Percentiles rank a stretch among this genome's conserved stretches.
phyloP scores from a whole-genome alignment of 2,888 invertebrate species.

The Neoaliturus tenellus region DNA sequence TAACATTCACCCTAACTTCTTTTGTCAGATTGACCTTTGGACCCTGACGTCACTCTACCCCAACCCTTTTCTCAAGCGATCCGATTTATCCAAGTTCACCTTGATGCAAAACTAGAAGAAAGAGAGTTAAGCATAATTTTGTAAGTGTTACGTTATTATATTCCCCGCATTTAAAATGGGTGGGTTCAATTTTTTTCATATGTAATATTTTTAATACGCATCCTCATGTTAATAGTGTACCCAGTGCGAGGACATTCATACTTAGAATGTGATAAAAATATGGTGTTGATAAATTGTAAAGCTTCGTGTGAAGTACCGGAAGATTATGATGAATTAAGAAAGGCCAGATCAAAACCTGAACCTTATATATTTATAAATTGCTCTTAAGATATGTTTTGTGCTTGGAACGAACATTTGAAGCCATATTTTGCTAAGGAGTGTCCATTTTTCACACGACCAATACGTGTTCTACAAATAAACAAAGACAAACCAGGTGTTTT shows the following conservation, averaged over 20 bases:
- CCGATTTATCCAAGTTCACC: no score
- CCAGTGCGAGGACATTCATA: conserved; percentile 52
- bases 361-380: conserved; percentile 54
- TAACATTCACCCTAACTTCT: no score
- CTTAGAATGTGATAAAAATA: conserved; percentile 55
- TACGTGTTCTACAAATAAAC: conserved; percentile 42
- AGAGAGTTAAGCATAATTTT: no score
- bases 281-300: conserved; percentile 51
- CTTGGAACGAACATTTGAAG: conserved; percentile 52
- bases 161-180: no score
- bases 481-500: conserved; percentile 36
- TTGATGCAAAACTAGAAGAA: no score
- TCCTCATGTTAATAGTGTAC: conserved; percentile 48
- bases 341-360: conserved; percentile 53
- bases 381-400: conserved; percentile 46
- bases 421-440: conserved; percentile 38
- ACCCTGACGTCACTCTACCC: no score
- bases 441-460: conserved; percentile 39
- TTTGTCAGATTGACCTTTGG: no score
- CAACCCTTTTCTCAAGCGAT: no score
- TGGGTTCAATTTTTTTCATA: no score
- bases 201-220: no score
- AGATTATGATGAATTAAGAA: conserved; percentile 52
- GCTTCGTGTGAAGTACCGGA: conserved; percentile 48
- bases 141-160: no score